These are phyloP conservation scores for Indri indri DNA, from an alignment of 2,113 vertebrate species.

Conservation along the genomic window DNA sequence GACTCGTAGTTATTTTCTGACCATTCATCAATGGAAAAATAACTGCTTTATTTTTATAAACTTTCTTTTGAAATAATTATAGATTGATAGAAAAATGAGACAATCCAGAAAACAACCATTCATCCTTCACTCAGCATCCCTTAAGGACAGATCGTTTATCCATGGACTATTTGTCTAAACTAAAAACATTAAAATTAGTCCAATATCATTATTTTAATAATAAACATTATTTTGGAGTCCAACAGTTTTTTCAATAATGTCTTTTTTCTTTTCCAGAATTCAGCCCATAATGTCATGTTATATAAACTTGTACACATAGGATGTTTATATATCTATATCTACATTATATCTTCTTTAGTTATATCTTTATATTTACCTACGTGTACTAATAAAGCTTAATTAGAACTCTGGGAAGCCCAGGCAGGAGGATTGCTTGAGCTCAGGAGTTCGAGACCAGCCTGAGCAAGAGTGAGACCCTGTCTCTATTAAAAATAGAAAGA, in stretches of 20 bases:
- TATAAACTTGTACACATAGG: neutral
- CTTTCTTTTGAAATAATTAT: neutral
- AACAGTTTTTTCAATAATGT: neutral
- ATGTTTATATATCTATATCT: neutral
- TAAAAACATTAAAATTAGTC: neutral
- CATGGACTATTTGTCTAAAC: neutral
- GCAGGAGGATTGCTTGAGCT: too few relatives aligned
- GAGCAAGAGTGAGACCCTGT: too few relatives aligned
- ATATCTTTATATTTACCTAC: neutral
- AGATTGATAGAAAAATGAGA: neutral
- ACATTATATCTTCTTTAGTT: neutral
- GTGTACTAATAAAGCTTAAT: neutral
- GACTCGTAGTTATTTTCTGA: neutral
- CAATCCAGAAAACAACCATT: neutral
- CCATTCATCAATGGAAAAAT: neutral
- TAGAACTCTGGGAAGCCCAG: neutral
- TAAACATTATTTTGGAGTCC: neutral
- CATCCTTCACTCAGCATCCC: neutral
- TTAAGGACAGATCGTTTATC: neutral
- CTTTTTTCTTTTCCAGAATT: neutral
- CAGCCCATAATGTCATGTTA: neutral
- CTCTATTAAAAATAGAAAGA: too few relatives aligned
- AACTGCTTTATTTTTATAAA: neutral
- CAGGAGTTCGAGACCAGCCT: too few relatives aligned
- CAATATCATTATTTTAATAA: neutral